These are phyloP conservation scores for Ptilonorhynchus violaceus DNA, from an alignment of 2,113 vertebrate species.

Conservation along the genomic window DNA sequence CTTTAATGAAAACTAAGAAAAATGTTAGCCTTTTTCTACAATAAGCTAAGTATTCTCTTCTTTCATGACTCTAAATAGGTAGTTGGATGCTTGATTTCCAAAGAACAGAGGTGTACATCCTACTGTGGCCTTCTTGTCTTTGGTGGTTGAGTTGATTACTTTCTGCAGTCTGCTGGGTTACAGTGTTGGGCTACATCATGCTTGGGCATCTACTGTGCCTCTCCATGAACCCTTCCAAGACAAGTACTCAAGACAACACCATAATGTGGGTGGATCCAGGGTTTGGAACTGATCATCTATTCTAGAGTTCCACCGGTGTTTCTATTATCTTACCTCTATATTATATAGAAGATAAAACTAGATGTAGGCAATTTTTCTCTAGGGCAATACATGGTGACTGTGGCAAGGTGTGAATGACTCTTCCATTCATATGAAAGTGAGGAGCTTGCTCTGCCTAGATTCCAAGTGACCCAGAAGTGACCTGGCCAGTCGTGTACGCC, in stretches of 20 bases:
- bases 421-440: neutral
- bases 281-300: neutral
- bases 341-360: neutral
- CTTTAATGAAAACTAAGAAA: neutral
- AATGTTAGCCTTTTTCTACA: neutral
- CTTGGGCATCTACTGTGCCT: neutral
- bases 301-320: neutral
- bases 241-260: neutral
- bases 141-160: neutral
- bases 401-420: neutral
- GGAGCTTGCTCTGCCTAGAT: neutral
- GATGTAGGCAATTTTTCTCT: accelerated
- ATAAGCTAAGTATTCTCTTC: neutral
- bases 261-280: neutral
- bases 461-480: neutral
- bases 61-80: neutral
- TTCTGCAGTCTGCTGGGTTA: neutral
- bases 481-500: neutral
- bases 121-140: neutral
- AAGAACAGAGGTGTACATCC: neutral
- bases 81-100: neutral
- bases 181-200: neutral
- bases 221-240: neutral
- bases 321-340: neutral
- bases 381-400: neutral